phyloP scores from a whole-genome alignment of 2,797 vertebrate genomes.

The Glossophaga mutica region DNA sequence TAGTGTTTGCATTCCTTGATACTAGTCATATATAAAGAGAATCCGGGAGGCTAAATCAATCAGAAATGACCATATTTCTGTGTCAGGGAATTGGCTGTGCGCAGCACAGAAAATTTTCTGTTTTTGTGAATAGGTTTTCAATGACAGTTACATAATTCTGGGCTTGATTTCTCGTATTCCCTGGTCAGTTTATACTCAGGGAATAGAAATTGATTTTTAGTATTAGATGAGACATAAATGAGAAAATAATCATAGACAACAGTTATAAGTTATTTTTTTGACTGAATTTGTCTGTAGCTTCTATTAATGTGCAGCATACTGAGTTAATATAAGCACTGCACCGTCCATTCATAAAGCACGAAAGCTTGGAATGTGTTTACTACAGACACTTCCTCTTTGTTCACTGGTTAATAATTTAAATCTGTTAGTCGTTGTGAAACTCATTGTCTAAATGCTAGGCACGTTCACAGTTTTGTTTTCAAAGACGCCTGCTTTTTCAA shows the following conservation, averaged over 20 bases:
- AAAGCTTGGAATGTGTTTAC: not conserved
- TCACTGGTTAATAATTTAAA: constrained; percentile 22
- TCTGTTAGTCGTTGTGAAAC: not conserved
- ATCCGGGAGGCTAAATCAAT: not conserved
- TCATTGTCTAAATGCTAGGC: not conserved
- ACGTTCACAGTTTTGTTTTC: not conserved
- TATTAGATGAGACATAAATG: constrained; percentile 9
- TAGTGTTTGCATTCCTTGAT: constrained; percentile 8
- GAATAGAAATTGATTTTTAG: constrained; percentile 46
- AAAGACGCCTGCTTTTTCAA: not conserved
- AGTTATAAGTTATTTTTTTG: not conserved
- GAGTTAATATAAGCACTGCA: not conserved
- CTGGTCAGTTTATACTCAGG: constrained; percentile 55
- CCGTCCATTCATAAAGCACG: not conserved
- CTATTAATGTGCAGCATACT: not conserved
- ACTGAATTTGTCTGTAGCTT: not conserved
- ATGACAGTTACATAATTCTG: not conserved
- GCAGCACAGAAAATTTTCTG: not conserved
- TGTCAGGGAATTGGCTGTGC: not conserved
- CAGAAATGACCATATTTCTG: not conserved
- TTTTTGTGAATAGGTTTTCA: not conserved
- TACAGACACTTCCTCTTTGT: not conserved
- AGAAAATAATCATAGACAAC: constrained; percentile 32
- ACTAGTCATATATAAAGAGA: not conserved
- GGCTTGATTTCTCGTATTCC: constrained; percentile 35